A percentile compares a stretch with the other conserved stretches of the same genome.
Evolutionary conservation across 2,113 vertebrate species (phyloP).

Genomic region (Glareola pratincola): DNA sequence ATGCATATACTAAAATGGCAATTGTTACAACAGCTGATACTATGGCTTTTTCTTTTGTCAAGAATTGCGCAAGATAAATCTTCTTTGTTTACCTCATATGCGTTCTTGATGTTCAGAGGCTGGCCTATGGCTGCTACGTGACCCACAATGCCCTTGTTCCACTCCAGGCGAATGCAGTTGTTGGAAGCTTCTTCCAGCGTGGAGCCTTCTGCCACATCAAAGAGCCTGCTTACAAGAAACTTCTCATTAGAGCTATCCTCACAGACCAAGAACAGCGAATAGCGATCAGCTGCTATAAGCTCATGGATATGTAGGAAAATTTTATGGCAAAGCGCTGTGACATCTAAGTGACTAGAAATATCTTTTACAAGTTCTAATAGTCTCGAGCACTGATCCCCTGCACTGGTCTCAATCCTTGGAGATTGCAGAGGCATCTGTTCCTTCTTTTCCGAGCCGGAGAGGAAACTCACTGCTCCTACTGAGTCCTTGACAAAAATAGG

Average conservation of each 20-base stretch:
- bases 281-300: conserved; percentile 92
- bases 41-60: background rate
- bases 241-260: conserved; percentile 96
- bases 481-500: conserved; percentile 96
- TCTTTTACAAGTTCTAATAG: conserved; percentile 95
- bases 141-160: conserved; percentile 99
- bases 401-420: conserved; percentile 68
- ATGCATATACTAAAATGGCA: background rate
- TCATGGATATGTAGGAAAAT: conserved; percentile 97
- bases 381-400: conserved; percentile 84
- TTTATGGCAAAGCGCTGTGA: conserved; percentile 94
- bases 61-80: background rate
- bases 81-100: conserved; percentile 84
- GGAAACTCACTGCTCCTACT: conserved; percentile 89
- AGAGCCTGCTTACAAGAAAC: conserved; percentile 92
- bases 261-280: conserved; percentile 94
- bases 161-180: conserved; percentile 91
- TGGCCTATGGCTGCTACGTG: conserved; percentile 91
- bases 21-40: background rate
- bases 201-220: conserved; percentile 94
- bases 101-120: conserved; percentile 93
- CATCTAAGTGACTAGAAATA: conserved; percentile 94
- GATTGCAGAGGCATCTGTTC: conserved; percentile 82
- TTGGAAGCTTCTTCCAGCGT: conserved; percentile 94
- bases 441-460: conserved; percentile 83